Evolutionary conservation across 1,140 invertebrate species (phyloP), one percentile per base, ranked within the genome.

Genomic region (Apolygus lucorum): DNA sequence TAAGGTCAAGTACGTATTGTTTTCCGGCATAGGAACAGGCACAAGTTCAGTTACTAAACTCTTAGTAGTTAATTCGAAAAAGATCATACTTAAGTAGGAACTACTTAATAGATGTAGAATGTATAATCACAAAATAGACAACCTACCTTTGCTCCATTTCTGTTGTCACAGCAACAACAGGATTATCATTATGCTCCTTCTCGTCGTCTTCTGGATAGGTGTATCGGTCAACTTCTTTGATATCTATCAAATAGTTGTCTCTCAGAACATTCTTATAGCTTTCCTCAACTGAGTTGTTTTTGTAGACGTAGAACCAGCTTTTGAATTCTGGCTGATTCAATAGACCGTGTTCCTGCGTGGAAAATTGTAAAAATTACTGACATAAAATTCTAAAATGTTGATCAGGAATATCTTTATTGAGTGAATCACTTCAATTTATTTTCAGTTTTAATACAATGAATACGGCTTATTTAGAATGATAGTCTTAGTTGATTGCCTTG

Each of bases 281-380:
- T 54, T 85, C 81, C 68, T 83, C 79, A 1, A 84, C 82, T 0
- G 83, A 82, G 73, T 84, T 82, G 68, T 86, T 86, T 73, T 84
- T 84, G 74, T 86, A 86, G 52, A 86, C 81, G 72, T 87, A 87
- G 73, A 87, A 83, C 80, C 81, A 87, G 70, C 84, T 86, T 75
- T 84, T 84, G 72, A 86, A 81, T 72, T 86, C 84, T n/a, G 85
- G 85, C 71, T 79, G 77, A 74, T 79, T 78, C 63, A 78, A 77
- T 78, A 67, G 27, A 28, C 73, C 34, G 62, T 73, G 74, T 11
- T 75, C 75, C 74, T 77, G 71, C 24, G 71, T 63, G 34, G 34
- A 49, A 49, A 49, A 49, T 49, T n/a, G n/a, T n/a, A n/a, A n/a
- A n/a, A n/a, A n/a, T n/a, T n/a, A n/a, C n/a, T n/a, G n/a, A n/a